Percentiles rank a stretch among this genome's conserved stretches.
Evolutionary conservation across 2,113 vertebrate species (phyloP).

Genomic region (Zosterops lateralis): DNA sequence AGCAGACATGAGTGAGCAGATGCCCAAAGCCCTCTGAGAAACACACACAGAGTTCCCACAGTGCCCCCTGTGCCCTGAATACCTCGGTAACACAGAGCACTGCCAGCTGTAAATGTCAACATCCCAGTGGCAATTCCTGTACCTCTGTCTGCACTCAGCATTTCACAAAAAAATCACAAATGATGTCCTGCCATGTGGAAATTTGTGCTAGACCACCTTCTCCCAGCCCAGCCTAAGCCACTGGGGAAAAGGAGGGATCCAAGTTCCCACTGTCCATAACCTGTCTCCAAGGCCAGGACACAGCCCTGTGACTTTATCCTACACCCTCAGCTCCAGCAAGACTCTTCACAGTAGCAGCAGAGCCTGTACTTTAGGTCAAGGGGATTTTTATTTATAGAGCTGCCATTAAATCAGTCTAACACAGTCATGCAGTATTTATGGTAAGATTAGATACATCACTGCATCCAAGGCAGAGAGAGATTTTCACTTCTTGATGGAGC

Average conservation of each 20-base stretch:
- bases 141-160: not conserved
- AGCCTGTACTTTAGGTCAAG: not conserved
- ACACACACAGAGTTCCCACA: not conserved
- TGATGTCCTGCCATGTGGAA: not conserved
- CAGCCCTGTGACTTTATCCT: not conserved
- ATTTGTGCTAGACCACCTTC: not conserved
- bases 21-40: not conserved
- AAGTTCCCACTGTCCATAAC: not conserved
- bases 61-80: not conserved
- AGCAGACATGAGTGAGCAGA: not conserved
- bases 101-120: slow-evolving; percentile 40
- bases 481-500: not conserved
- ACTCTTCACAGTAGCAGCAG: not conserved
- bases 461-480: not conserved
- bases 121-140: not conserved
- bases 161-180: not conserved
- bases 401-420: slow-evolving; percentile 25
- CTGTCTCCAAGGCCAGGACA: not conserved
- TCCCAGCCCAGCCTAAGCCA: not conserved
- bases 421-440: slow-evolving; percentile 18
- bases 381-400: not conserved
- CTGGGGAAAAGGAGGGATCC: not conserved
- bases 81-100: not conserved
- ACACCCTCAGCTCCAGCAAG: not conserved
- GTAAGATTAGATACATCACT: slow-evolving; percentile 1